These are phyloP conservation scores for Grantiella picta DNA, from an alignment of 2,113 vertebrate genomes.

Conservation along the genomic window DNA sequence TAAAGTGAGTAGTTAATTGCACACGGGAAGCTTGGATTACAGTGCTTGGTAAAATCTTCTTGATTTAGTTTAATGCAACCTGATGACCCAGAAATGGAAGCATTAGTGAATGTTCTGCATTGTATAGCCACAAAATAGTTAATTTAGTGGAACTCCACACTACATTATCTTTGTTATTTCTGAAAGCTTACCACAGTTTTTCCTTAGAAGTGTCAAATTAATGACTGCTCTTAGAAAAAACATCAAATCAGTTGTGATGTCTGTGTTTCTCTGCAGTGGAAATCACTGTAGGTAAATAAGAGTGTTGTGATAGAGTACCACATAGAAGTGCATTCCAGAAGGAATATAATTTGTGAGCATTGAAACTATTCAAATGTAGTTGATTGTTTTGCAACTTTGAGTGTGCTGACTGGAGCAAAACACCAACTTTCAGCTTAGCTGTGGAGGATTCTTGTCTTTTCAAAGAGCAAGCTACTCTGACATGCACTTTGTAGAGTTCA, in stretches of 20 bases:
- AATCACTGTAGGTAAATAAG: background rate
- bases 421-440: background rate
- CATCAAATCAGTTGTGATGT: background rate
- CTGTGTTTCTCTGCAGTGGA: background rate
- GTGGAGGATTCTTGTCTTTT: background rate
- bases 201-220: background rate
- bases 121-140: background rate
- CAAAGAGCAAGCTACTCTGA: background rate
- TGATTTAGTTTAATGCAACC: conserved; percentile 9
- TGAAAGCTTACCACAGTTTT: background rate
- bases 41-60: background rate
- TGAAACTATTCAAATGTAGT: background rate
- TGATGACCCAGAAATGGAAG: background rate
- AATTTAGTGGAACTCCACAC: background rate
- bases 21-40: background rate
- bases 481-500: background rate
- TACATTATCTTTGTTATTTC: background rate
- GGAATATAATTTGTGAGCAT: background rate
- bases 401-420: background rate
- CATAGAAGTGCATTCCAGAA: background rate
- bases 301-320: background rate
- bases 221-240: background rate
- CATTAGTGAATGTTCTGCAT: background rate
- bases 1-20: background rate
- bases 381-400: background rate